Conservation (phyloP, 2,888 invertebrate genomes). For the Malthinus flaveolus region DNA sequence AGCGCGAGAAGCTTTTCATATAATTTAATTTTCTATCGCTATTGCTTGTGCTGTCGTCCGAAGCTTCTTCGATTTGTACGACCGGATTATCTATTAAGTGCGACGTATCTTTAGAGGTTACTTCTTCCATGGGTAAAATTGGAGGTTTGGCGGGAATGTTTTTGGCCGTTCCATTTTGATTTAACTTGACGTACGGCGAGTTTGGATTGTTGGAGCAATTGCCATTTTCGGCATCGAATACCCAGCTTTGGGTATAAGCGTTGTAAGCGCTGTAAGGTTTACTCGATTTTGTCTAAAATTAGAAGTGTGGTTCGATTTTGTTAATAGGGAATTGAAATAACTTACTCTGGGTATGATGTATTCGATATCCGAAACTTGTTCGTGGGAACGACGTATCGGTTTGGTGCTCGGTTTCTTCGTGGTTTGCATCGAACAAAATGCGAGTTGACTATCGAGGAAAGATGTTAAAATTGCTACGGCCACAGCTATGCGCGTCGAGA, state of each 20-base stretch:
- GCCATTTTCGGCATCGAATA: constrained; percentile 53
- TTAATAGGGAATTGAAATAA: constrained; percentile 9
- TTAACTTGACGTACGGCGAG: constrained; percentile 46
- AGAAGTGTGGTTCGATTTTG: constrained; percentile 16
- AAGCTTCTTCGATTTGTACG: constrained; percentile 55
- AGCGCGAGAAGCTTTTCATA: constrained; percentile 58
- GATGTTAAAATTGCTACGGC: constrained; percentile 53
- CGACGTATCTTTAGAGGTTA: constrained; percentile 16
- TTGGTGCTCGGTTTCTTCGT: constrained; percentile 39
- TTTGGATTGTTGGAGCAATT: constrained; percentile 42
- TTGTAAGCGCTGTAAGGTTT: constrained; percentile 51
- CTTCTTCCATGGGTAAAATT: constrained; percentile 5
- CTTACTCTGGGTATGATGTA: constrained; percentile 60
- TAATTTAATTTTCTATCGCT: constrained; percentile 54
- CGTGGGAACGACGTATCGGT: constrained; percentile 48
- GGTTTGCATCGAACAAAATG: constrained; percentile 57
- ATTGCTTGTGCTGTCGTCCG: constrained; percentile 48
- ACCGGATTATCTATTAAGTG: constrained; percentile 51
- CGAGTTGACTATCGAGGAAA: constrained; percentile 57
- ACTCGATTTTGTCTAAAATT: constrained; percentile 51
- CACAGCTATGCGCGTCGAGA: constrained; percentile 55
- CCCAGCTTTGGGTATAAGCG: constrained; percentile 59
- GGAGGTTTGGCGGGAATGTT: constrained; percentile 14
- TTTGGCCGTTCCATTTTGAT: constrained; percentile 45
- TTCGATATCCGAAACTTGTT: constrained; percentile 58